phyloP scores from a whole-genome alignment of 2,113 vertebrate genomes.

The Noctilio leporinus region DNA sequence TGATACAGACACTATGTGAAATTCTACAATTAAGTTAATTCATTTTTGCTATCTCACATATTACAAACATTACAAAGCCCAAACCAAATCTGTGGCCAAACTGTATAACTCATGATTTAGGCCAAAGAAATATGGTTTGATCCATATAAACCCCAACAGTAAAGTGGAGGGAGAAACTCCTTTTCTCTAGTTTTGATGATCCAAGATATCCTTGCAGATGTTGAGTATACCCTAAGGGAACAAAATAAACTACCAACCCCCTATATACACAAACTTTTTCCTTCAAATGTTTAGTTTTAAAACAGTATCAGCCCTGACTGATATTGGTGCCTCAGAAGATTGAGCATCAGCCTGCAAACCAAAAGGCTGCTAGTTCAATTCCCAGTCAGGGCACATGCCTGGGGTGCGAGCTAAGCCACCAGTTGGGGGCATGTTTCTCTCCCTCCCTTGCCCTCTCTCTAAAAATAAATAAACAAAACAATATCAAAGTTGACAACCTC shows the following conservation, averaged over 20 bases:
- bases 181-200: not conserved
- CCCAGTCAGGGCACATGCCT: too few species aligned
- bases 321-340: too few species aligned
- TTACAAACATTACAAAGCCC: slow-evolving; percentile 6
- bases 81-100: not conserved
- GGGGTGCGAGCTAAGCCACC: too few species aligned
- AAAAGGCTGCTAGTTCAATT: too few species aligned
- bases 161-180: not conserved
- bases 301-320: not conserved
- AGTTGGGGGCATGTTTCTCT: too few species aligned
- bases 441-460: too few species aligned
- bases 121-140: not conserved
- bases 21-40: slow-evolving; percentile 35
- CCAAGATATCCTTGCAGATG: not conserved
- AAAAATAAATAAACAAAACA: not conserved
- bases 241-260: not conserved
- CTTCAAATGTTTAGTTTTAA: not conserved
- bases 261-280: not conserved
- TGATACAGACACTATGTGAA: slow-evolving; percentile 36
- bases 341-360: too few species aligned
- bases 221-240: not conserved
- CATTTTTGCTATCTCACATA: slow-evolving; percentile 20
- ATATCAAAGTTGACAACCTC: not conserved
- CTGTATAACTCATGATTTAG: not conserved
- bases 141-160: not conserved